Evolutionary conservation across 2,113 vertebrate species (phyloP), one percentile per base, ranked within the genome.

Genomic region (Erythrocercus mccallii): DNA sequence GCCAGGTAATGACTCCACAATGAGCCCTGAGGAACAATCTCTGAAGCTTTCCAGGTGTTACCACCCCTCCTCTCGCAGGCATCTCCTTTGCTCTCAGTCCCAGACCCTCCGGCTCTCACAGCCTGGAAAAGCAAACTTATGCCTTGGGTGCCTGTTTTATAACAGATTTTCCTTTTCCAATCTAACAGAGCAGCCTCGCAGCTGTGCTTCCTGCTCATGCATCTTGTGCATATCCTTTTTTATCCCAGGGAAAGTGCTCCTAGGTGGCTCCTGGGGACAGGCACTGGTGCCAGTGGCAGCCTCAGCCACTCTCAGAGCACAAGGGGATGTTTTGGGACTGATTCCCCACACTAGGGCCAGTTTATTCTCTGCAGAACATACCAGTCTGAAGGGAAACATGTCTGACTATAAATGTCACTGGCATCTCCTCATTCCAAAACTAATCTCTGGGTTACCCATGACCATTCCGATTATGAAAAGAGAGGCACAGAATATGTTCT

Each of bases 181-280:
- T 23, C 37, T 17, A 50, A 82, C 61, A 66, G 66, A 8, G 1
- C 0, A 0, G 15, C 33, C 47, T 76, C 57, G 53, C 7, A 4
- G 62, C 64, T 6, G 11, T 28, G 35, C 37, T 88, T 78, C 45
- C 30, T 51, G 54, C 58, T 78, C 50, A 2, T 17, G 11, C 19
- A n/a, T 31, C 58, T 84, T 30, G 12, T 58, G 31, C 44, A 9
- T 15, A 31, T 42, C 30, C 25, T 56, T 73, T 57, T 81, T 90
- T 21, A 64, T 28, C 37, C 15, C 1, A 23, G 40, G 47, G 38
- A 68, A 76, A 33, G 20, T 5, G 51, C 22, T 92, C 30, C 66
- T 8, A 20, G 45, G n/a, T 86, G 88, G 65, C 51, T 83, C n/a
- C 71, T 78, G 40, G 50, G 50, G 56, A 27, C 2, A 8, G 61